Evolutionary conservation across 2,888 invertebrate species (phyloP).

Genomic region (Nomada fucata): DNA sequence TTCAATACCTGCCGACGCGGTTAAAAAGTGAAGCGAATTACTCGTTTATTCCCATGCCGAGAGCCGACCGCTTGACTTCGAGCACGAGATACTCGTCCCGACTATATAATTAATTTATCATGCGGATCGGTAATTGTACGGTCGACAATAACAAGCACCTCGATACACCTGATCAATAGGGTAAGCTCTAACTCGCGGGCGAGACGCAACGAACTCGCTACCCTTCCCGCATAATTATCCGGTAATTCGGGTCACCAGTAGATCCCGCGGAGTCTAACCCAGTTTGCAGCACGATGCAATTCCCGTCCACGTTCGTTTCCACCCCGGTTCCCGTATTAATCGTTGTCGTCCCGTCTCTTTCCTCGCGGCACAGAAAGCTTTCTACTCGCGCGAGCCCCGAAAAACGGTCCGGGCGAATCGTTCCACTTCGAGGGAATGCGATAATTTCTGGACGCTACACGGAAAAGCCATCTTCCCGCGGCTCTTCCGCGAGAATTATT

Average conservation of each 20-base stretch:
- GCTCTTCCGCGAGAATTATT: not conserved
- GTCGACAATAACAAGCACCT: slow-evolving; percentile 6
- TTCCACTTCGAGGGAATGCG: slow-evolving; percentile 11
- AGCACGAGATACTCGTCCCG: too few species aligned
- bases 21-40: too few species aligned
- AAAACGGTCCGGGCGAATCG: not conserved
- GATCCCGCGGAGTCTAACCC: slow-evolving; percentile 14
- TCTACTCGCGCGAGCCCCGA: not conserved
- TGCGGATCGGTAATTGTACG: not conserved
- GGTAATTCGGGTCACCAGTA: slow-evolving; percentile 18
- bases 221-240: slow-evolving; percentile 25
- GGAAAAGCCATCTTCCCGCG: slow-evolving; percentile 7
- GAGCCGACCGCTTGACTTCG: too few species aligned
- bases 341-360: slow-evolving; percentile 8
- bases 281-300: not conserved
- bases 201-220: not conserved
- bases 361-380: slow-evolving; percentile 6
- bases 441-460: slow-evolving; percentile 23
- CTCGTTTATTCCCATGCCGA: too few species aligned
- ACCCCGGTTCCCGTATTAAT: not conserved
- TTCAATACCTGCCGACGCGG: too few species aligned
- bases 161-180: slow-evolving; percentile 7
- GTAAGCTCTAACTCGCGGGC: not conserved
- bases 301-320: not conserved
- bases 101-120: too few species aligned